A percentile compares a stretch with the other conserved stretches of the same genome.
phyloP scores from a whole-genome alignment of 2,113 vertebrate genomes.

The Cervus canadensis region DNA sequence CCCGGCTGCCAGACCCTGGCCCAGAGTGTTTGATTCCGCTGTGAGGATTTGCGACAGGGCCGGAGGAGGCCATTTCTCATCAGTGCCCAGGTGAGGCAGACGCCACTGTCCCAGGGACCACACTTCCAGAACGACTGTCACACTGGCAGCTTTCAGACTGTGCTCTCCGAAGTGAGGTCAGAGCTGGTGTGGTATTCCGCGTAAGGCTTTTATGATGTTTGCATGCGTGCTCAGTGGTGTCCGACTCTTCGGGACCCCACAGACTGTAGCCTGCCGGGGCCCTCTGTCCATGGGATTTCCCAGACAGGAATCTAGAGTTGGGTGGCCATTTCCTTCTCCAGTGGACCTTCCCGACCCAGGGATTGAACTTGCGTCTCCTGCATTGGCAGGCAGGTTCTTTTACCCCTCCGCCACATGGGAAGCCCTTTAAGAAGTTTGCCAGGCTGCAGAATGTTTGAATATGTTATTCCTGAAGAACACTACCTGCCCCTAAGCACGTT shows the following conservation, averaged over 20 bases:
- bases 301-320: not conserved
- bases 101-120: not conserved
- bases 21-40: not conserved
- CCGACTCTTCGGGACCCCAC: fast-evolving
- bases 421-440: not conserved
- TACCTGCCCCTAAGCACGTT: fast-evolving
- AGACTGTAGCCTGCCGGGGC: not conserved
- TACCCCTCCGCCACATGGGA: not conserved
- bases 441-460: not conserved
- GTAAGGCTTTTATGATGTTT: not conserved
- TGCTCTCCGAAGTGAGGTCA: not conserved
- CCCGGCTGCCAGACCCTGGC: no score
- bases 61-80: not conserved
- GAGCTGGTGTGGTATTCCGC: no score
- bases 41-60: not conserved
- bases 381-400: not conserved
- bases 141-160: fast-evolving
- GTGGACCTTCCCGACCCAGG: not conserved
- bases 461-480: not conserved
- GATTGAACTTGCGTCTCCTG: not conserved
- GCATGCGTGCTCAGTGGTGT: not conserved
- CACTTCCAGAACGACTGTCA: not conserved
- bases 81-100: not conserved
- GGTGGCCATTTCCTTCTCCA: not conserved
- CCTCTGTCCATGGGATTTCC: not conserved